phyloP scores from a whole-genome alignment of 2,888 invertebrate species.

The Hypolimnas misippus region DNA sequence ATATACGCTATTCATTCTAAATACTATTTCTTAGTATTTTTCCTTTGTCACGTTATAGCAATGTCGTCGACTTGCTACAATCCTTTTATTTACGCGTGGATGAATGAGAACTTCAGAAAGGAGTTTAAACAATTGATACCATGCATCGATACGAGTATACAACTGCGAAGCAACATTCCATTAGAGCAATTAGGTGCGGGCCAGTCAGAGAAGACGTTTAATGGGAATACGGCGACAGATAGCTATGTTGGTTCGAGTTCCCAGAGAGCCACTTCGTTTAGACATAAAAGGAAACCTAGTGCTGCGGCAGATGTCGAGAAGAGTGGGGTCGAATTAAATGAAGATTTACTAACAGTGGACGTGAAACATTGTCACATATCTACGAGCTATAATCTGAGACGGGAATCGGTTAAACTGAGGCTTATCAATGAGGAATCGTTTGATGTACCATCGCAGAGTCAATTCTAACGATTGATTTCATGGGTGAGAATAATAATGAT shows the following conservation, averaged over 20 bases:
- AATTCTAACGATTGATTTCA: constrained; percentile 77
- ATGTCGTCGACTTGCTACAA: constrained; percentile 99
- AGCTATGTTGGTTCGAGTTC: constrained; percentile 83
- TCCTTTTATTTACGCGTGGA: constrained; percentile 98
- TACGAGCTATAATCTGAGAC: constrained; percentile 75
- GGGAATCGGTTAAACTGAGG: constrained; percentile 76
- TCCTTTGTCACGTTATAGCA: constrained; percentile 94
- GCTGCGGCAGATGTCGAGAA: constrained; percentile 85
- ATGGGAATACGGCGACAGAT: constrained; percentile 90
- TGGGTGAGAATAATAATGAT: constrained; percentile 68
- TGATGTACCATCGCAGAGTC: constrained; percentile 73
- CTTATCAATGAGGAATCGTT: constrained; percentile 80
- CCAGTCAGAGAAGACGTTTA: constrained; percentile 88
- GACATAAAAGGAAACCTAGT: constrained; percentile 82
- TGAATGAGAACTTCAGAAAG: constrained; percentile 97
- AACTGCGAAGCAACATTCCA: constrained; percentile 68
- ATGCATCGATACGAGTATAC: constrained; percentile 83
- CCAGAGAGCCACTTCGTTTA: constrained; percentile 79
- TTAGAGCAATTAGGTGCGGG: constrained; percentile 82
- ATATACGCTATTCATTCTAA: constrained; percentile 89
- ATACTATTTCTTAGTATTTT: constrained; percentile 95
- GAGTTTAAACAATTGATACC: constrained; percentile 93
- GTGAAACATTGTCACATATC: constrained; percentile 81
- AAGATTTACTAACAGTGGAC: constrained; percentile 72
- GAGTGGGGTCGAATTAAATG: constrained; percentile 78